These are phyloP conservation scores for Dendrophyllia cribrosa DNA, from an alignment of 64 coral and sea anemone species.

Conservation along the genomic window DNA sequence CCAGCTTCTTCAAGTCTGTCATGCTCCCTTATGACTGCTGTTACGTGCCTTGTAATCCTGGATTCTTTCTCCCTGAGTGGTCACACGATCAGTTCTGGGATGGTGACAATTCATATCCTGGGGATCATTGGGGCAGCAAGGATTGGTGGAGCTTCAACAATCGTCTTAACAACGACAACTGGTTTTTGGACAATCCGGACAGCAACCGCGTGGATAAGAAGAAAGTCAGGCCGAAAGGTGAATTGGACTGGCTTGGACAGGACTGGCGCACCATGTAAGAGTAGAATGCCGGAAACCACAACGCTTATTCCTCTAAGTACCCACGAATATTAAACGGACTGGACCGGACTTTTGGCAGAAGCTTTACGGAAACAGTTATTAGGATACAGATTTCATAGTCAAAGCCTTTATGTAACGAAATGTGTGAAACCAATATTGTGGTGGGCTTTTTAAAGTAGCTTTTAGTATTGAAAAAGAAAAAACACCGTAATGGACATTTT, in stretches of 20 bases:
- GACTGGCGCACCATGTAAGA: neutral
- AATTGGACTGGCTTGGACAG: neutral
- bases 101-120: constrained; percentile 20
- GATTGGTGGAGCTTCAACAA: constrained; percentile 44
- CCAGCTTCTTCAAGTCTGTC: constrained; percentile 3
- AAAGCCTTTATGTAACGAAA: no score
- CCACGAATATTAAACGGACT: no score
- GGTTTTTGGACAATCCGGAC: constrained; percentile 1
- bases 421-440: no score
- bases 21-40: constrained; percentile 44
- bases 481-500: no score
- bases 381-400: no score
- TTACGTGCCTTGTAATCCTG: constrained; percentile 58
- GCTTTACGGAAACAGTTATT: no score
- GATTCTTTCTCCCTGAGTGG: constrained; percentile 45
- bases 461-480: no score
- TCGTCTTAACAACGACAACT: constrained; percentile 53
- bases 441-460: no score
- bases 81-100: constrained; percentile 28
- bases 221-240: neutral
- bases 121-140: constrained; percentile 26
- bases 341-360: no score
- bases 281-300: no score
- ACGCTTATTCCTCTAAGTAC: no score
- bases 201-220: neutral